Conservation (phyloP, 2,888 invertebrate species). For the Allophyes oxyacanthae region DNA sequence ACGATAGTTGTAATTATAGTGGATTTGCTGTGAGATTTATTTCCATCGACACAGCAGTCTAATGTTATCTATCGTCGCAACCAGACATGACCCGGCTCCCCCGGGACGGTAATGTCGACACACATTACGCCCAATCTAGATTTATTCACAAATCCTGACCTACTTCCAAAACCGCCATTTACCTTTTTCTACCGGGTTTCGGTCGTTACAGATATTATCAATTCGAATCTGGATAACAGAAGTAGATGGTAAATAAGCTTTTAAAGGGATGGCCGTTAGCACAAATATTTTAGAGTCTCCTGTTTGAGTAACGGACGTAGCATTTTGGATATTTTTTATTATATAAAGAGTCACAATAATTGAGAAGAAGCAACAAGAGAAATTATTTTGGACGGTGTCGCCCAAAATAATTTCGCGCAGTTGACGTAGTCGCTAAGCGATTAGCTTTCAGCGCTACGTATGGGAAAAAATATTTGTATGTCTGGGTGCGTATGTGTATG, state of each 20-base stretch:
- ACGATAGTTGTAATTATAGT: constrained; percentile 28
- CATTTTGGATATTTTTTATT: not conserved
- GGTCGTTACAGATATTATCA: constrained; percentile 55
- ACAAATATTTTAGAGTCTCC: constrained; percentile 2
- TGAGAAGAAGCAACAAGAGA: no score
- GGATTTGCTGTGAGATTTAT: constrained; percentile 48
- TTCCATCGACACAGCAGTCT: constrained; percentile 43
- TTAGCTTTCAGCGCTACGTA: no score
- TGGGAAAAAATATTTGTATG: no score
- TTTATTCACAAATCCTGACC: constrained; percentile 77
- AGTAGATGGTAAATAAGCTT: constrained; percentile 28
- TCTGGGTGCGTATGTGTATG: no score
- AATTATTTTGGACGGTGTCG: no score
- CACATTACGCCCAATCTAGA: constrained; percentile 75
- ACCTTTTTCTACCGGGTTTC: constrained; percentile 61
- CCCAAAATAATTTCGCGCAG: no score
- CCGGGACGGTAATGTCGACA: constrained; percentile 68
- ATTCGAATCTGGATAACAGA: constrained; percentile 42
- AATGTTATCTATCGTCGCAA: constrained; percentile 48
- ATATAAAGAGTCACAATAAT: no score
- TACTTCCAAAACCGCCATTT: constrained; percentile 69
- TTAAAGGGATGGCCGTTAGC: constrained; percentile 24
- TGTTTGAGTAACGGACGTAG: constrained; percentile 16
- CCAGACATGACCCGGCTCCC: constrained; percentile 45
- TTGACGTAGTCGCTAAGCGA: no score